phyloP scores from a whole-genome alignment of 1,140 invertebrate genomes.

The Aphaenogaster ashmeadi region DNA sequence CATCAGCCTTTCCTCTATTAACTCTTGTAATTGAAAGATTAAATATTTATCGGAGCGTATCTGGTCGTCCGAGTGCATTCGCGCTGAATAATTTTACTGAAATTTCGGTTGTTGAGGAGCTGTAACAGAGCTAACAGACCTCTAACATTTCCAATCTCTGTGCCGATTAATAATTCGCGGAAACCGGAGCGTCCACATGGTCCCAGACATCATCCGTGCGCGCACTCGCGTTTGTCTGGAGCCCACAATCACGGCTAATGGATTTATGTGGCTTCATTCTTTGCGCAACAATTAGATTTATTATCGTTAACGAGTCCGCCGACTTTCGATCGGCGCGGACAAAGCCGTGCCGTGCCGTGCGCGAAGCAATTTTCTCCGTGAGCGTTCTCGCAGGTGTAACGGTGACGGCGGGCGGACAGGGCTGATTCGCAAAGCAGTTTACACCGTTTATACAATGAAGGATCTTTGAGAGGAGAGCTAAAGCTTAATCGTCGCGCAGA shows the following conservation, averaged over 20 bases:
- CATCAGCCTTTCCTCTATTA: conserved; percentile 1
- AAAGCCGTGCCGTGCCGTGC: conserved; percentile 61
- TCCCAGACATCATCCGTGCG: conserved; percentile 33
- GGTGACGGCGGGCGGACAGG: conserved; percentile 50
- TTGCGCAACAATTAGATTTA: conserved; percentile 68
- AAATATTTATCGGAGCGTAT: conserved; percentile 44
- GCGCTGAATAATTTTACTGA: conserved; percentile 41
- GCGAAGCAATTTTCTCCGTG: conserved; percentile 71
- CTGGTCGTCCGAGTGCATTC: conserved; percentile 16
- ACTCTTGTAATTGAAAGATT: conserved; percentile 33
- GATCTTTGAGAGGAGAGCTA: conserved; percentile 69
- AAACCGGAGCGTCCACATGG: conserved; percentile 5
- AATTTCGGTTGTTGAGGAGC: conserved; percentile 36
- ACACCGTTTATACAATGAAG: conserved; percentile 74
- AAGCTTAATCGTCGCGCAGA: conserved; percentile 69
- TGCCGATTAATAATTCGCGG: conserved; percentile 55
- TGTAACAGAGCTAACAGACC: conserved; percentile 41
- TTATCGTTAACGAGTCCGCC: conserved; percentile 68
- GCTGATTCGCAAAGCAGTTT: conserved; percentile 73
- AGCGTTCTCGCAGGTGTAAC: conserved; percentile 65
- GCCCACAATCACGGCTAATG: conserved; percentile 58
- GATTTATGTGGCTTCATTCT: conserved; percentile 57
- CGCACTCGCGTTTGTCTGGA: conserved; percentile 37
- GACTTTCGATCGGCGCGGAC: conserved; percentile 71
- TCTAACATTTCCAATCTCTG: conserved; percentile 57